Evolutionary conservation across 2,888 invertebrate genomes (phyloP), one percentile per base, ranked within the genome.

Genomic region (Sturmia bella): DNA sequence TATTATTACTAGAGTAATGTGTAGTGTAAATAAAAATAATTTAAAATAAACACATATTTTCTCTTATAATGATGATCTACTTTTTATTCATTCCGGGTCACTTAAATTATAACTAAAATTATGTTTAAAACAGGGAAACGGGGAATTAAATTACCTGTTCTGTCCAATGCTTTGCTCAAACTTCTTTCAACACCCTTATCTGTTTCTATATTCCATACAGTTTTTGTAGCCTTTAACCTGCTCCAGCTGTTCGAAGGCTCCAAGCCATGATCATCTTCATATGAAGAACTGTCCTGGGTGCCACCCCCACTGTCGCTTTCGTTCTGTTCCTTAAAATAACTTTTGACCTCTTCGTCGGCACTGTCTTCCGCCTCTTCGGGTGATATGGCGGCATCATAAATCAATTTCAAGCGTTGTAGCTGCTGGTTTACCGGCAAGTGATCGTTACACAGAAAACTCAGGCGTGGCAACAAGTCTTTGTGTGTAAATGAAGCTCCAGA

Each of bases 311-410:
- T 89, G 43, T 89, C 90, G 52, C 88, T 89, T 5, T 85, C 77
- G 61, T 73, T 43, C 24, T 85, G 84, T 50, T 86, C 87, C 45
- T 91, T 91, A 91, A 93, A 93, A 86, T 93, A 92, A 3, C 91
- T 91, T 84, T 93, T 92, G 0, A 94, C 94, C 87, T 94, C 93
- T 86, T 93, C 93, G 85, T 94, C 94, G 4, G 93, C 93, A 69
- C 92, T 91, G 43, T 91, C 93, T 19, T 87, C 87, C 78, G 92
- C 91, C 77, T 92, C n/a, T n/a, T n/a, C n/a, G n/a, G n/a, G 92
- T 66, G 92, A 92, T 41, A 90, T 88, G 3, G 88, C 88, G 5
- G 88, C 87, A 61, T 91, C 91, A 74, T 91, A 90, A 39, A 91
- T 86, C 2, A 89, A 84, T 2, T 90, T 84, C 64, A 91, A 59